Evolutionary conservation across 2,888 invertebrate species (phyloP).

Genomic region (Actias luna): DNA sequence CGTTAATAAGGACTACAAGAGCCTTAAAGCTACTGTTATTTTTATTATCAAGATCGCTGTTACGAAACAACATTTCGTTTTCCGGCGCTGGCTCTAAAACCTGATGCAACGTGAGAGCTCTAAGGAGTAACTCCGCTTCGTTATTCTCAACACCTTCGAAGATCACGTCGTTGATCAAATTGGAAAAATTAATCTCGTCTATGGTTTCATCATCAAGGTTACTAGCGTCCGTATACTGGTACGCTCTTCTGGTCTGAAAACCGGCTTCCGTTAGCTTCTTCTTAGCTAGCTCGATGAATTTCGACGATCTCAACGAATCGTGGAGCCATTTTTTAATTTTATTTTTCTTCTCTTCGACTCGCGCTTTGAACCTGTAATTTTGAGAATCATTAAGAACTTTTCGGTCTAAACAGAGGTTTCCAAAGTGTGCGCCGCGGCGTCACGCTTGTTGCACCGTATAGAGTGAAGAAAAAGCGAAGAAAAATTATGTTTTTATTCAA

Average conservation of each 20-base stretch:
- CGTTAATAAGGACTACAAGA: not conserved
- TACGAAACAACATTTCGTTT: not conserved
- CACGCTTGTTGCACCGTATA: no score
- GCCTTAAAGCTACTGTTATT: not conserved
- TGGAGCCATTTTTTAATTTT: conserved; percentile 71
- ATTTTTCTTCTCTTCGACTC: conserved; percentile 70
- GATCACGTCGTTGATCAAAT: conserved; percentile 64
- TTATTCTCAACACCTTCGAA: conserved; percentile 50
- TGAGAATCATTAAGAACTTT: no score
- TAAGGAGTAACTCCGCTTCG: conserved; percentile 57
- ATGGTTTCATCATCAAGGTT: conserved; percentile 53
- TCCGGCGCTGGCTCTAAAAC: conserved; percentile 34
- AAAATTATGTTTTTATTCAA: no score
- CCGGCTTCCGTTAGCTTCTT: conserved; percentile 62
- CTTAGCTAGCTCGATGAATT: conserved; percentile 65
- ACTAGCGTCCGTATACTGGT: conserved; percentile 26
- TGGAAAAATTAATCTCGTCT: conserved; percentile 65
- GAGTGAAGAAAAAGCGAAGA: no score
- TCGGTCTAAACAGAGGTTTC: no score
- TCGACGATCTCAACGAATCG: conserved; percentile 62
- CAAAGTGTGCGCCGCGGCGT: no score
- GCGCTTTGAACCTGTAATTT: conserved; percentile 64
- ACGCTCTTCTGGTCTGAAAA: conserved; percentile 40
- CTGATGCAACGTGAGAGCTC: conserved; percentile 61
- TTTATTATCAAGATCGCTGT: not conserved